A percentile compares a stretch with the other conserved stretches of the same genome.
Evolutionary conservation across 1,140 invertebrate species (phyloP).

Genomic region (Drosophila biarmipes): DNA sequence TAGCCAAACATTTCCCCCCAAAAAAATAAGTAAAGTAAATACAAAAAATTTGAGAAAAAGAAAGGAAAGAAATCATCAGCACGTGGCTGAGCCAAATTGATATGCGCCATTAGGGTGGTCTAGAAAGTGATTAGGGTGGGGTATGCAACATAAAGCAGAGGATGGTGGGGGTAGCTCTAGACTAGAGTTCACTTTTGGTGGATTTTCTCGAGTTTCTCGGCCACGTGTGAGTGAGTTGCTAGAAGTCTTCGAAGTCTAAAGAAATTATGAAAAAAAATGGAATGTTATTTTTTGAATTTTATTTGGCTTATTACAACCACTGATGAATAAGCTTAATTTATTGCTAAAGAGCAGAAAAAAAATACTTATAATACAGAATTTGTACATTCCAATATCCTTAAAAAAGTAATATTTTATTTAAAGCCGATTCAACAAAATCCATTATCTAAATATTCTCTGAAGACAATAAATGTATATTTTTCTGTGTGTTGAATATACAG

Average conservation of each 20-base stretch:
- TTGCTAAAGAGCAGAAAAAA: too few species aligned
- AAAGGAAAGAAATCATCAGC: conserved; percentile 58
- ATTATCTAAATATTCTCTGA: too few species aligned
- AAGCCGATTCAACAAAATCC: too few species aligned
- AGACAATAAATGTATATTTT: too few species aligned
- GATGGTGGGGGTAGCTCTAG: background rate
- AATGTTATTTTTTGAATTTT: background rate
- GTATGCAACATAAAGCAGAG: background rate
- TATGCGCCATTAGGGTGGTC: conserved; percentile 82
- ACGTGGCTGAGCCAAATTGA: conserved; percentile 78
- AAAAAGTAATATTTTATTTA: too few species aligned
- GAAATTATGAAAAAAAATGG: conserved; percentile 26
- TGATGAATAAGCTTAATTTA: background rate
- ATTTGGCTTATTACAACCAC: background rate
- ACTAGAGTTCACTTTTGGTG: conserved; percentile 35
- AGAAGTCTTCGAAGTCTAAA: conserved; percentile 10
- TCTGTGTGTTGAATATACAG: too few species aligned
- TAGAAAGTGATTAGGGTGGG: conserved; percentile 45
- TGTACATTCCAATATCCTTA: too few species aligned
- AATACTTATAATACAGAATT: too few species aligned
- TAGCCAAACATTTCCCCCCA: conserved; percentile 38
- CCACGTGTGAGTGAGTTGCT: conserved; percentile 21
- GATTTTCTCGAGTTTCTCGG: conserved; percentile 22
- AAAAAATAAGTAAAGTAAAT: conserved; percentile 45
- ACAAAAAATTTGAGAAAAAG: conserved; percentile 18